A percentile compares a stretch with the other conserved stretches of the same genome.
Conservation (phyloP, 2,888 invertebrate genomes). For the Bhutanitis thaidina region DNA sequence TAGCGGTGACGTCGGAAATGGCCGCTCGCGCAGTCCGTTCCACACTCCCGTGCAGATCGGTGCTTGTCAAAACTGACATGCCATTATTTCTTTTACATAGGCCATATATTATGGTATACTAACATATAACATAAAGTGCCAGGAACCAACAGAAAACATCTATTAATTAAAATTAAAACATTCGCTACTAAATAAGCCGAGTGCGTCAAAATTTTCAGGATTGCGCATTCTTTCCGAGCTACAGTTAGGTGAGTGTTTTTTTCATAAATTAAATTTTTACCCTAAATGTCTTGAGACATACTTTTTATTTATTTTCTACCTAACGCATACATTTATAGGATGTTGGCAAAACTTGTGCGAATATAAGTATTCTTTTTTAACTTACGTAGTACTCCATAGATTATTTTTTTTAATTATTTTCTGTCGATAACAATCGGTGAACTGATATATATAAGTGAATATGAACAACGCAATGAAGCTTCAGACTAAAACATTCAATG, state of each 20-base stretch:
- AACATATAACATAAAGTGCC: constrained; percentile 9
- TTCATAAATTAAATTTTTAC: neutral
- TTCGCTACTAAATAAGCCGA: neutral
- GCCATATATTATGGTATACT: constrained; percentile 1
- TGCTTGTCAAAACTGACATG: constrained; percentile 35
- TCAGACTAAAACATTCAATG: too few relatives aligned
- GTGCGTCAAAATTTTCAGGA: constrained; percentile 7
- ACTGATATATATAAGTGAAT: too few relatives aligned
- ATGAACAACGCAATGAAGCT: too few relatives aligned
- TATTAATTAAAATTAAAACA: constrained; percentile 1
- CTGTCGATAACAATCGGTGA: too few relatives aligned
- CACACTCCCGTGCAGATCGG: constrained; percentile 57
- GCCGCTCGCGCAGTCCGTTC: constrained; percentile 63
- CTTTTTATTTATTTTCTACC: too few relatives aligned
- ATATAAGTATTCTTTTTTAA: too few relatives aligned
- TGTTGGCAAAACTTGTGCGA: too few relatives aligned
- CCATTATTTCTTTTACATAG: neutral
- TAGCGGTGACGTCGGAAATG: constrained; percentile 57
- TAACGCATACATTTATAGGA: too few relatives aligned
- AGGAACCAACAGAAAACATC: constrained; percentile 1
- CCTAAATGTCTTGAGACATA: too few relatives aligned
- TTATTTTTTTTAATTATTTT: too few relatives aligned
- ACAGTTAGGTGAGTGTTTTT: constrained; percentile 16
- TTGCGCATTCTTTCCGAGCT: constrained; percentile 4
- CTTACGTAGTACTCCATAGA: too few relatives aligned